Percentiles rank a stretch among this genome's conserved stretches.
Evolutionary conservation across 2,797 vertebrate genomes (phyloP).

Genomic region (Cercopithecus hamlyni): DNA sequence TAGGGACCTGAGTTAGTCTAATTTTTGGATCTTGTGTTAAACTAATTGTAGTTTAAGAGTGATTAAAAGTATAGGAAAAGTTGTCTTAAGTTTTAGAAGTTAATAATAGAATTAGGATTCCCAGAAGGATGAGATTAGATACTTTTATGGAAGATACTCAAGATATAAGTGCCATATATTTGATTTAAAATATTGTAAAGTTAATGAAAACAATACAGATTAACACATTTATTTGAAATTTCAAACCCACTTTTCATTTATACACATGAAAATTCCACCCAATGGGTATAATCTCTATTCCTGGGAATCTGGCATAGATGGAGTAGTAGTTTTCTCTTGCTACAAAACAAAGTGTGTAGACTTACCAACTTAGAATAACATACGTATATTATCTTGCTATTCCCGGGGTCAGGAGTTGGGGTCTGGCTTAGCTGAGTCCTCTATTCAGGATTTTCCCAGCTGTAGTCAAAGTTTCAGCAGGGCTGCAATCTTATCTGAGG

Average conservation of each 20-base stretch:
- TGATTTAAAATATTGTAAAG: constrained; percentile 31
- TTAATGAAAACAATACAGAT: not conserved
- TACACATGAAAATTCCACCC: not conserved
- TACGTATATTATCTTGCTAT: not conserved
- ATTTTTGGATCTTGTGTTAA: constrained; percentile 29
- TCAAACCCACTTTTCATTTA: not conserved
- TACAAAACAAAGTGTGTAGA: not conserved
- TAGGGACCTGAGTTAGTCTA: constrained; percentile 9
- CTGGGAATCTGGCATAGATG: not conserved
- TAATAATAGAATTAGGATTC: not conserved
- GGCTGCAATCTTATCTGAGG: not conserved
- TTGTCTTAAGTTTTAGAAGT: constrained; percentile 21
- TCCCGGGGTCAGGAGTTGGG: not conserved
- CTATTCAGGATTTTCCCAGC: not conserved
- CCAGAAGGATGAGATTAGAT: not conserved
- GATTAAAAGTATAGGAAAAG: constrained; percentile 11
- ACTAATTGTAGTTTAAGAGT: not conserved
- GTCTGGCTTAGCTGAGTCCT: not conserved
- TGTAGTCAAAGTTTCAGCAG: not conserved
- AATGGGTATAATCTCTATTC: not conserved
- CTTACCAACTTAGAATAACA: not conserved
- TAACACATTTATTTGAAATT: not conserved
- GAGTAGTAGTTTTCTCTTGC: not conserved
- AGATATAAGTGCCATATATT: not conserved
- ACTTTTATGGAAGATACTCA: not conserved